These are phyloP conservation scores for Gymnopithys bicolor DNA, from an alignment of 2,797 vertebrate species.

Conservation along the genomic window DNA sequence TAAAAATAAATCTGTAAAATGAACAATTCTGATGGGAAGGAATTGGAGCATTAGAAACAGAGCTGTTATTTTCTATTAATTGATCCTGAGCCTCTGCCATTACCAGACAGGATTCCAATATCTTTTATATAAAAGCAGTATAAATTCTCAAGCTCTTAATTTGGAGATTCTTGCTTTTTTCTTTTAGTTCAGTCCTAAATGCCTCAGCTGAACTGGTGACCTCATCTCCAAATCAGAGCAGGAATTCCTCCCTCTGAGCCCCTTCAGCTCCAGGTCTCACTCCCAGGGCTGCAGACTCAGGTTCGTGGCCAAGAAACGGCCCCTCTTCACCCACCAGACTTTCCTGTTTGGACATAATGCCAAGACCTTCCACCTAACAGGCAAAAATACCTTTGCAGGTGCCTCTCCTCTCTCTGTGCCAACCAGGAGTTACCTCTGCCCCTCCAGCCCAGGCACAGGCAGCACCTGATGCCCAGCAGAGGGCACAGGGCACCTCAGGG, in stretches of 20 bases:
- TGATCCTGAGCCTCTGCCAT: neutral
- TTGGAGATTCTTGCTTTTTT: neutral
- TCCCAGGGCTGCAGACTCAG: neutral
- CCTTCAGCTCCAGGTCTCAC: neutral
- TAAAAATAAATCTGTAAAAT: constrained; percentile 10
- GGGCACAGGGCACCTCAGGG: neutral
- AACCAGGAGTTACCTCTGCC: neutral
- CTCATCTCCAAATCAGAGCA: neutral
- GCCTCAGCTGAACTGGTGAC: neutral
- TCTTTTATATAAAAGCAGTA: neutral
- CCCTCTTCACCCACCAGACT: neutral
- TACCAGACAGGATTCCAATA: neutral
- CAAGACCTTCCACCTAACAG: neutral
- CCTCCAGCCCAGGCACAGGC: neutral
- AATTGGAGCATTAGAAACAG: neutral
- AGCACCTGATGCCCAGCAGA: neutral
- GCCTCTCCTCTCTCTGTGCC: neutral
- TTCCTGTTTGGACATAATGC: neutral
- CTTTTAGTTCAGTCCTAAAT: neutral
- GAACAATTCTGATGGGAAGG: neutral
- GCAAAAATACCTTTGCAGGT: neutral
- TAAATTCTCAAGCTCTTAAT: neutral
- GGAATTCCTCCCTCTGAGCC: neutral
- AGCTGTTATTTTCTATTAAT: neutral
- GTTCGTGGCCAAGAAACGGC: neutral